Percentiles rank a stretch among this genome's conserved stretches.
phyloP scores from a whole-genome alignment of 2,888 invertebrate species.

The Diogma glabrata region DNA sequence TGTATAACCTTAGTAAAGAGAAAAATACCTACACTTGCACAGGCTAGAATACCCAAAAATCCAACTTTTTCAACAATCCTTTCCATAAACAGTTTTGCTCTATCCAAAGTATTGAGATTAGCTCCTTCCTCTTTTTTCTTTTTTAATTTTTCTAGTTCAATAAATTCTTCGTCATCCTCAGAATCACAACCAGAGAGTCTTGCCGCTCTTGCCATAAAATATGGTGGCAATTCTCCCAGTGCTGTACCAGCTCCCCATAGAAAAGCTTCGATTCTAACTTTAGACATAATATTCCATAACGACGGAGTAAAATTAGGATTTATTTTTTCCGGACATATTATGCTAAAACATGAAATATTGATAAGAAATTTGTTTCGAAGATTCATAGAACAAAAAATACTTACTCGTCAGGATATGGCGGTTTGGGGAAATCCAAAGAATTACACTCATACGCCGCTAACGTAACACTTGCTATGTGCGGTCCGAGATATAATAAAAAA shows the following conservation, averaged over 20 bases:
- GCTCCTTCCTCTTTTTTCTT: constrained; percentile 46
- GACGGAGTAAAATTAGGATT: constrained; percentile 55
- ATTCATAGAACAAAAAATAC: constrained; percentile 25
- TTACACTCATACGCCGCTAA: constrained; percentile 97
- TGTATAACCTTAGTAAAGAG: too few relatives aligned
- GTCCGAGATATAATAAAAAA: constrained; percentile 96
- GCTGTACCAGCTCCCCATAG: constrained; percentile 98
- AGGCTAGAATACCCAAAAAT: constrained; percentile 90
- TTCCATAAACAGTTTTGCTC: constrained; percentile 75
- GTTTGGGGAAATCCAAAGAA: constrained; percentile 87
- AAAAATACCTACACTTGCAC: constrained; percentile 69
- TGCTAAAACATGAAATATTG: constrained; percentile 44
- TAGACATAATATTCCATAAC: constrained; percentile 88
- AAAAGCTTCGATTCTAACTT: constrained; percentile 90
- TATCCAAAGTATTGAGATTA: constrained; percentile 54
- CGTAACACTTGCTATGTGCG: constrained; percentile 96
- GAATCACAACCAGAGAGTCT: constrained; percentile 54
- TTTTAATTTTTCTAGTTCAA: constrained; percentile 60
- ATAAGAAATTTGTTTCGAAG: constrained; percentile 10
- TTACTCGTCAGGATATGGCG: constrained; percentile 96
- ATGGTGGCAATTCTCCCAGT: constrained; percentile 96
- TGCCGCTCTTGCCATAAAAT: constrained; percentile 98
- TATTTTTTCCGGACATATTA: constrained; percentile 73
- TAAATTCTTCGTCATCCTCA: constrained; percentile 55
- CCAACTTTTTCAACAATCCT: constrained; percentile 87